Percentiles rank a stretch among this genome's conserved stretches.
phyloP scores from a whole-genome alignment of 2,797 vertebrate species.

The Cercopithecus petaurista region DNA sequence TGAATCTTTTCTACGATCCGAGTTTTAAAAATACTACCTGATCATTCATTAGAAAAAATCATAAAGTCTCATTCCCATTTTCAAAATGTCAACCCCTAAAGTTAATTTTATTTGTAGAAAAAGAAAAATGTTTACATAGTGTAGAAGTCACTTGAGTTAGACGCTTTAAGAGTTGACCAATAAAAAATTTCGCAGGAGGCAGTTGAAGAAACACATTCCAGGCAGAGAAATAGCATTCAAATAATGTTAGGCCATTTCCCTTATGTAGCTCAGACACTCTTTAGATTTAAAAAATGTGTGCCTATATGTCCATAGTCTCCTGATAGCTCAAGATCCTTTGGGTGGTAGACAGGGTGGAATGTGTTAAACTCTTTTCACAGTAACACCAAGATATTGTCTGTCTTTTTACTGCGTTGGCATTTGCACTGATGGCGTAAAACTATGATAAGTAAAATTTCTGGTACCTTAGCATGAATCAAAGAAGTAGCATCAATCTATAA shows the following conservation, averaged over 20 bases:
- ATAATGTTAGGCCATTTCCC: neutral
- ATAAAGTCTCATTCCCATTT: conserved; percentile 5
- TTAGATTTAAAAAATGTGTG: neutral
- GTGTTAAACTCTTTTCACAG: neutral
- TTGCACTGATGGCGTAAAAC: neutral
- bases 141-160: neutral
- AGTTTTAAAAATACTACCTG: conserved; percentile 41
- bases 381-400: neutral
- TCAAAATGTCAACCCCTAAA: conserved; percentile 1
- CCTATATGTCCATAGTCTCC: neutral
- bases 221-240: neutral
- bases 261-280: neutral
- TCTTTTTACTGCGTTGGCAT: neutral
- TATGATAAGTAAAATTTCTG: neutral
- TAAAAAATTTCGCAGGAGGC: neutral
- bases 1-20: neutral
- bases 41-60: neutral
- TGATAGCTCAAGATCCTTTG: neutral
- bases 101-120: conserved; percentile 5
- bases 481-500: neutral
- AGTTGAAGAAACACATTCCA: neutral
- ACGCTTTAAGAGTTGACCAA: neutral
- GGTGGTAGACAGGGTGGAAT: accelerated
- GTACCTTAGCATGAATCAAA: neutral
- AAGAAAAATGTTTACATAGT: neutral